Base-by-base conservation (phyloP, 1,140 invertebrate species). In the Bactericera cockerelli region DNA sequence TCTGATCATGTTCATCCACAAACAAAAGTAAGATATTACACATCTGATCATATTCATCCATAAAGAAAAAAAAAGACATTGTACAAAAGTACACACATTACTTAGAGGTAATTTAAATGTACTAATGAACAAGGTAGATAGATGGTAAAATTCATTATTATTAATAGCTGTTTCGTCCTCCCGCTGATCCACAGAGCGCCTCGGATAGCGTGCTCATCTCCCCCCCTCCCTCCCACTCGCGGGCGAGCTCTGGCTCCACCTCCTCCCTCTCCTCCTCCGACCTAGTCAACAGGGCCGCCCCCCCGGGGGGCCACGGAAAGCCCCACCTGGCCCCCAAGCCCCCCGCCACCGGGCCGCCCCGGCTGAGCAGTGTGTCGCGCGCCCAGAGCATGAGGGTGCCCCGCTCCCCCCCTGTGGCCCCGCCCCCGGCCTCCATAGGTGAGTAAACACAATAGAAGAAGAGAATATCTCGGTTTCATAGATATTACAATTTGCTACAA, bases 341-440 rank as follows among this genome's bases (percentile, higher is more conserved):
- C 21, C 75, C 75, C 21, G 63, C 60, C 13, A 61, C 64, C 28
- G 28, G 28, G 4, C 4, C 4, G 13, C 28, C 28, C 28, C 28
- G 28, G 28, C 28, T 31, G 28, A 6, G 4, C 4, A 68, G 68
- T 10, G 75, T 76, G 1, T 73, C 75, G 8, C 70, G 75, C 36
- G 74, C 76, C n/a, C 76, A 77, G 59, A 77, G 76, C 58, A 77
- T 78, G 76, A 65, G 75, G 61, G 61, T 76, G 4, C 73, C 75
- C 2, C 65, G 74, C n/a, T 76, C 76, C 4, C 71, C 75, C 1
- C 74, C 75, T 2, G 73, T 76, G 22, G 61, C 65, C 4, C 28
- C 28, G 4, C 28, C 28, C 28, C 28, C 28, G 28, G 4, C 28
- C 28, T 31, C 28, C 28, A 31, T 31, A 31, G 28, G 28, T 31